A percentile compares a stretch with the other conserved stretches of the same genome.
Evolutionary conservation across 1,140 invertebrate species (phyloP).

Genomic region (Zaprionus tsacasi): DNA sequence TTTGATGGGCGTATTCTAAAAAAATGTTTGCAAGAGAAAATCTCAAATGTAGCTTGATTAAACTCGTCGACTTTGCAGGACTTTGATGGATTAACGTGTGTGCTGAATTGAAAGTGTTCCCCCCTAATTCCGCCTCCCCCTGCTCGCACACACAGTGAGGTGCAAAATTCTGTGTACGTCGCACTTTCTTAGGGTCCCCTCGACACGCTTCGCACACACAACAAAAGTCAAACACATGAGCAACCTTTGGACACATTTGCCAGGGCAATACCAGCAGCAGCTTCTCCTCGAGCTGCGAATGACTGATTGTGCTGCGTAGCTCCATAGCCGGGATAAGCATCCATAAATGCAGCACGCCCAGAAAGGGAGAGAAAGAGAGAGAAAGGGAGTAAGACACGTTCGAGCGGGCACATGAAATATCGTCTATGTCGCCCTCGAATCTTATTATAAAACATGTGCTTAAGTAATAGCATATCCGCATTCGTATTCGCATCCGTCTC

Average conservation of each 20-base stretch:
- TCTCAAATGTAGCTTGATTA: constrained; percentile 64
- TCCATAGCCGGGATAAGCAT: constrained; percentile 30
- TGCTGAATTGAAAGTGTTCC: constrained; percentile 53
- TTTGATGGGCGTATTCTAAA: not conserved
- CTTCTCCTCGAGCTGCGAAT: constrained; percentile 46
- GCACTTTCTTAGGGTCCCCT: constrained; percentile 21
- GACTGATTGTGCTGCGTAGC: constrained; percentile 68
- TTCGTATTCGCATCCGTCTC: not conserved
- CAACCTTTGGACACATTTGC: constrained; percentile 56
- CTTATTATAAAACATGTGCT: constrained; percentile 61
- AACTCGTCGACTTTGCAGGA: constrained; percentile 42
- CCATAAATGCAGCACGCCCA: constrained; percentile 40
- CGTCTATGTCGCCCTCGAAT: constrained; percentile 43
- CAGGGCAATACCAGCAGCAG: constrained; percentile 4
- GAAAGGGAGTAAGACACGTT: constrained; percentile 33
- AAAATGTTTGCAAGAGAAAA: constrained; percentile 43
- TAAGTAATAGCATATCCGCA: constrained; percentile 48
- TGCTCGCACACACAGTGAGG: constrained; percentile 16
- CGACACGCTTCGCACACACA: constrained; percentile 35
- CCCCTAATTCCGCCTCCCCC: too few relatives aligned
- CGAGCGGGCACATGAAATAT: constrained; percentile 51
- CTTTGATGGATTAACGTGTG: constrained; percentile 75
- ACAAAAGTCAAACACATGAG: constrained; percentile 74
- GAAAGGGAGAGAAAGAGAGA: not conserved
- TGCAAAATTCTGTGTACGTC: constrained; percentile 44